phyloP scores from a whole-genome alignment of 30 jellyfish, hydroid and myxozoan genomes.

The Chrysaora quinquecirrha region DNA sequence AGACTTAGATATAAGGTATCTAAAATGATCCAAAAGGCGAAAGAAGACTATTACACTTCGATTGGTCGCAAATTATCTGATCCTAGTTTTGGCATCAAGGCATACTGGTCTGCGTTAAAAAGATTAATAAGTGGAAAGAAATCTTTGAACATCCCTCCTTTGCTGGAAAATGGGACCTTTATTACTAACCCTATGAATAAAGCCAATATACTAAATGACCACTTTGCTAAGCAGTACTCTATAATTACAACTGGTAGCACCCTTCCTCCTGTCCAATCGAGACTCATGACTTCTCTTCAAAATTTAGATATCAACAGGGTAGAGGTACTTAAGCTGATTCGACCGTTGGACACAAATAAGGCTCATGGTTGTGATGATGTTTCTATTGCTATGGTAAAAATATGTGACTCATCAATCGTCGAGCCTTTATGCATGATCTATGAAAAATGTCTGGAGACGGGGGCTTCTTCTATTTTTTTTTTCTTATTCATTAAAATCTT shows the following conservation, averaged over 20 bases:
- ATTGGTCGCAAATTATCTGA: constrained; percentile 32
- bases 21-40: constrained; percentile 34
- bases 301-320: constrained; percentile 17
- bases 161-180: constrained; percentile 21
- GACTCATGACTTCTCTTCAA: constrained; percentile 5
- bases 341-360: constrained; percentile 39
- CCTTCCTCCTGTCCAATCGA: background rate
- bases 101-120: constrained; percentile 30
- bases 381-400: constrained; percentile 52
- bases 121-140: constrained; percentile 25
- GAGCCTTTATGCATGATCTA: constrained; percentile 21
- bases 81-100: constrained; percentile 7
- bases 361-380: constrained; percentile 62
- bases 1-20: constrained; percentile 3
- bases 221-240: background rate
- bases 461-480: constrained; percentile 2
- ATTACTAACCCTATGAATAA: constrained; percentile 13
- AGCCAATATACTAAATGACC: constrained; percentile 17
- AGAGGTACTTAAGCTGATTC: constrained; percentile 16
- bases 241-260: background rate
- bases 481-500: no score
- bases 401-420: constrained; percentile 30
- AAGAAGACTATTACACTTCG: background rate
- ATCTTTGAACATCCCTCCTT: constrained; percentile 10
- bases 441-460: constrained; percentile 16